Evolutionary conservation across 1,140 invertebrate species (phyloP), one percentile per base, ranked within the genome.

Genomic region (Dendroctonus ponderosae): DNA sequence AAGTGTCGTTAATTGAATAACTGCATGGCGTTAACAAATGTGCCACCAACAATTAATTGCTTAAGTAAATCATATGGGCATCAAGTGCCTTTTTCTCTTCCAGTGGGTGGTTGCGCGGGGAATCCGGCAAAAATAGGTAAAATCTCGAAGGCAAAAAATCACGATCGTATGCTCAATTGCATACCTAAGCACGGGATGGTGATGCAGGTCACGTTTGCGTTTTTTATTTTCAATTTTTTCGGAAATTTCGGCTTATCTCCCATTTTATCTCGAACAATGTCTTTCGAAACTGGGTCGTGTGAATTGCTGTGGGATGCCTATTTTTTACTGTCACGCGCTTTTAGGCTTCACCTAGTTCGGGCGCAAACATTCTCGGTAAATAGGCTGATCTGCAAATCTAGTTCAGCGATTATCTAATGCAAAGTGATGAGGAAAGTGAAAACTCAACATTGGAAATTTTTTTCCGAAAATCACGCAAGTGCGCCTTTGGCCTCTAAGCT

Each of bases 1-100:
- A 65, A 57, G 53, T 65, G 62, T n/a, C 58, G 51, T 65, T 58
- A 65, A 65, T 65, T 65, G 54, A 65, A 50, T 65, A 65, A 65
- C 62, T 57, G 37, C 54, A 26, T 11, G 44, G 58, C 11, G 53
- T 64, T 58, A 65, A 65, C 58, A 48, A 11, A 65, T 58, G 37
- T 65, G 62, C 38, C 53, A 50, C 54, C 40, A 50, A 12, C 44
- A 42, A 64, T 54, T 56, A 54, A 64, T 64, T 38, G 48, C 56
- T 60, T 49, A 39, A 60, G 39, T 38, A 60, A 49, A 48, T 49
- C 58, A n/a, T 39, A 42, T 44, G n/a, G 38, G 4, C 8, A n/a
- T 14, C 12, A 12, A 58, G 43, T 42, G 9, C n/a, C 9, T 11
- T 11, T 12, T 46, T 9, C 9, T 46, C 2, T 5, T 11, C 12